Base-by-base conservation (phyloP, 2,797 vertebrate genomes). In the Paguma larvata region DNA sequence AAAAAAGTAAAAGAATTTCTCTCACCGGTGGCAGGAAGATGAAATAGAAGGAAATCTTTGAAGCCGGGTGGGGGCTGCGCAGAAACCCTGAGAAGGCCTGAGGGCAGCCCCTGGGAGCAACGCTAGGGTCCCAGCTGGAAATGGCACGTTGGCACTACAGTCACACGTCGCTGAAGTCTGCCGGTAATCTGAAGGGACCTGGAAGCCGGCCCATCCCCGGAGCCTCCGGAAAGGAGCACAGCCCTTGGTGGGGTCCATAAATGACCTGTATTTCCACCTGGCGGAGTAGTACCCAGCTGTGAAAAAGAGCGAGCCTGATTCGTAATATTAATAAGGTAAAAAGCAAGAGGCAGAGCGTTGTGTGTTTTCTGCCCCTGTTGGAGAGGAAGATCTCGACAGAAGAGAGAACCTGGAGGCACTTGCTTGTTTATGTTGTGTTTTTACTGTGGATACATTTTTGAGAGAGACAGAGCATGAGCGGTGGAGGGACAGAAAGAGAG, bases 21-120 rank as follows among this genome's bases (percentile, higher is more conserved):
- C 63, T 72, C 80, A 62, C 48, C 70, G 41, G 73, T 85, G 41
- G 51, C 51, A 70, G 72, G 51, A 51, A 48, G 80, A 85, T 48
- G 11, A 8, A 27, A 16, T 9, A 25, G 70, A 65, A 84, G n/a
- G 88, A 44, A 68, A n/a, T 41, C 72, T n/a, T 34, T 4, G 41
- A 41, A 27, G 21, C n/a, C 5, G 2, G 3, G 38, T 8, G 41
- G 77, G 53, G n/a, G 30, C 18, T 67, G n/a, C 0, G 0, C 27
- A 27, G 63, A 70, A 79, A 32, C 30, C 12, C 30, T 5, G 44
- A 27, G 77, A 51, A 62, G 32, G 51, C 51, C 44, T 0, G 10
- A 13, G 41, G 51, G 51, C 70, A 68, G 70, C 72, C 15, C 62
- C 18, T 30, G 0, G 48, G n/a, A 48, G 3, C 38, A 84, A 46